Evolutionary conservation across 2,113 vertebrate species (phyloP).

Genomic region (Clinocottus analis): DNA sequence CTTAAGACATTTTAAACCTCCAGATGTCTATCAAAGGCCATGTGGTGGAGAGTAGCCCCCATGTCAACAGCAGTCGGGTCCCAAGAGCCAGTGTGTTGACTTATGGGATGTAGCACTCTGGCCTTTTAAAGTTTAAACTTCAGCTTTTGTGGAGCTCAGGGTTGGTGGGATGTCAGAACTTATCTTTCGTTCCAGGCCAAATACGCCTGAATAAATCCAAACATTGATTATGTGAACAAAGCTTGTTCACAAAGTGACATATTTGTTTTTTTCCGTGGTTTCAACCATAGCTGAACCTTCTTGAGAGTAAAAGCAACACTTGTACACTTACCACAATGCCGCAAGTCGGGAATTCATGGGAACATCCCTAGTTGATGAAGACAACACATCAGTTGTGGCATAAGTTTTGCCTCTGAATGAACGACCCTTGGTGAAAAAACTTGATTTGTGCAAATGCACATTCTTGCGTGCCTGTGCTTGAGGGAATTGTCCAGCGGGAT

Average conservation of each 20-base stretch:
- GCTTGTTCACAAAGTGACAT: not conserved
- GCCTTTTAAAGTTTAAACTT: constrained; percentile 62
- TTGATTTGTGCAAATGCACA: constrained; percentile 8
- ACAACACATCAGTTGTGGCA: not conserved
- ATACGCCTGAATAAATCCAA: constrained; percentile 22
- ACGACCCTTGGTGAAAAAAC: constrained; percentile 10
- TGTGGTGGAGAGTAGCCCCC: constrained; percentile 55
- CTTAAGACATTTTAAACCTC: constrained; percentile 64
- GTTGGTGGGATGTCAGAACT: constrained; percentile 28
- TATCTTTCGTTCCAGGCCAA: constrained; percentile 31
- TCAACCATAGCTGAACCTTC: constrained; percentile 6
- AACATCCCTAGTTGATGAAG: constrained; percentile 1
- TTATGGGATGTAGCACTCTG: constrained; percentile 55
- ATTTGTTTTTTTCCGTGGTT: not conserved
- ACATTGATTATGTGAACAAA: constrained; percentile 4
- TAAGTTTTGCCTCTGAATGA: constrained; percentile 15
- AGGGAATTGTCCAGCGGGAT: constrained; percentile 47
- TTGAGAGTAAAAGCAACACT: constrained; percentile 8
- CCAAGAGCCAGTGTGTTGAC: constrained; percentile 57
- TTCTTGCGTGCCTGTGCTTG: constrained; percentile 41
- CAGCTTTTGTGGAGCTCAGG: constrained; percentile 26
- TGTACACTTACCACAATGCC: not conserved
- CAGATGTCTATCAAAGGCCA: constrained; percentile 76
- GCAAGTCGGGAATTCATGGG: not conserved
- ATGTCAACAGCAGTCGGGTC: constrained; percentile 62